Evolutionary conservation across 2,888 invertebrate genomes (phyloP).

Genomic region (Drosophila falleni): DNA sequence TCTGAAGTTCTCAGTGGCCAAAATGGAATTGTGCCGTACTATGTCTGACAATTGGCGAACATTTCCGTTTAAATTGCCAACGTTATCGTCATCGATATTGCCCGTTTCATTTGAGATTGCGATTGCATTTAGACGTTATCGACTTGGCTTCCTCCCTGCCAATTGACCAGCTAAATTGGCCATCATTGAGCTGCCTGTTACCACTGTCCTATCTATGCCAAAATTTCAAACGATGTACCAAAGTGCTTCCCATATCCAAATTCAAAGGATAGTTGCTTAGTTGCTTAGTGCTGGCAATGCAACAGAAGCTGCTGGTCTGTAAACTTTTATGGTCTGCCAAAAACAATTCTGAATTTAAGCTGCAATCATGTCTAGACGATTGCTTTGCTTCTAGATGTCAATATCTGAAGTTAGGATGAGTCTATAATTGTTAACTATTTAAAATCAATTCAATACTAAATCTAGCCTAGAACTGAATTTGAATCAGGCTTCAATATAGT

Average conservation of each 20-base stretch:
- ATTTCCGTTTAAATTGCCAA: constrained; percentile 49
- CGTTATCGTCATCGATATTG: constrained; percentile 39
- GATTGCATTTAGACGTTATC: constrained; percentile 49
- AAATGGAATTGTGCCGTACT: neutral
- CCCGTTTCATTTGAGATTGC: constrained; percentile 51
- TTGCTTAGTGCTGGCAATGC: neutral
- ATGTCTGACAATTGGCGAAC: constrained; percentile 52
- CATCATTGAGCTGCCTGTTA: constrained; percentile 62
- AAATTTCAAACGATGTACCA: constrained; percentile 22
- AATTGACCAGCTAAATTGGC: constrained; percentile 73
- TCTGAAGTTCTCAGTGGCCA: constrained; percentile 3
- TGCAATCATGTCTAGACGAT: constrained; percentile 29
- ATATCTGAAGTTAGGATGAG: neutral
- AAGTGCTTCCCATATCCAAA: neutral
- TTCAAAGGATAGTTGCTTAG: neutral
- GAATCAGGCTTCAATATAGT: neutral
- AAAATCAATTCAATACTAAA: constrained; percentile 1
- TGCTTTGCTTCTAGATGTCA: constrained; percentile 8
- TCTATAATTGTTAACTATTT: neutral
- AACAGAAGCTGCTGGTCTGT: constrained; percentile 17
- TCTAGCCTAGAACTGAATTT: neutral
- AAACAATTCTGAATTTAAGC: constrained; percentile 29
- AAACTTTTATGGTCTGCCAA: constrained; percentile 39
- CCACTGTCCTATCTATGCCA: constrained; percentile 18
- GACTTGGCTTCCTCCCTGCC: constrained; percentile 54